Base-by-base conservation (phyloP, 2,888 invertebrate genomes). In the Dioctria rufipes region DNA sequence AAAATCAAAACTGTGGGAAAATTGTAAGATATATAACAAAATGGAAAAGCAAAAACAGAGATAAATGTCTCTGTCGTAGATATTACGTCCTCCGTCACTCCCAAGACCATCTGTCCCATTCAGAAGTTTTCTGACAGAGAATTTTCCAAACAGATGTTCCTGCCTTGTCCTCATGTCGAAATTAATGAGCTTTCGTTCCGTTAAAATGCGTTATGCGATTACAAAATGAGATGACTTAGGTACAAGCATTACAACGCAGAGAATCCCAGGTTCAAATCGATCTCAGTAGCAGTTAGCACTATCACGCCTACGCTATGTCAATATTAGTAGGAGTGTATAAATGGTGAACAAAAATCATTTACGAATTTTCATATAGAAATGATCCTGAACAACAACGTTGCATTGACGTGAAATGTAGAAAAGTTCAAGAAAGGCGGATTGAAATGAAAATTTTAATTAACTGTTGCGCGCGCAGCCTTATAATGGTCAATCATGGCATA, bases 111-210 rank as follows among this genome's bases (percentile, higher is more conserved):
- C 81, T 81, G 75, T 73, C 60, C 43, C 60, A 49, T 58, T 81
- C 75, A 63, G 58, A 61, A 78, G 54, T 25, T 49, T 66, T 73
- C 63, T 61, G 75, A 79, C 39, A 80, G 80, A 80, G 79, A 79
- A 75, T 81, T 73, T 66, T 63, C 61, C 61, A n/a, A 75, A 75
- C 81, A 81, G 81, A 81, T 81, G 81, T 81, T 81, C 49, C 81
- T 81, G 63, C 63, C 65, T 80, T 79, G 80, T 80, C 81, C 81
- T 65, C 80, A 73, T 75, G 79, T 81, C 81, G 79, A 40, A 46
- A 71, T 73, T 81, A 81, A 81, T 81, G 75, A 79, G 75, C 75
- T 60, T 75, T 80, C 63, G 78, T 81, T 79, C 71, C 73, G 79
- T 78, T 78, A 78, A 39, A 67, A 58, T 37, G 67, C 75, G 75